Conservation (phyloP, 2,888 invertebrate genomes). For the Biston betularia region DNA sequence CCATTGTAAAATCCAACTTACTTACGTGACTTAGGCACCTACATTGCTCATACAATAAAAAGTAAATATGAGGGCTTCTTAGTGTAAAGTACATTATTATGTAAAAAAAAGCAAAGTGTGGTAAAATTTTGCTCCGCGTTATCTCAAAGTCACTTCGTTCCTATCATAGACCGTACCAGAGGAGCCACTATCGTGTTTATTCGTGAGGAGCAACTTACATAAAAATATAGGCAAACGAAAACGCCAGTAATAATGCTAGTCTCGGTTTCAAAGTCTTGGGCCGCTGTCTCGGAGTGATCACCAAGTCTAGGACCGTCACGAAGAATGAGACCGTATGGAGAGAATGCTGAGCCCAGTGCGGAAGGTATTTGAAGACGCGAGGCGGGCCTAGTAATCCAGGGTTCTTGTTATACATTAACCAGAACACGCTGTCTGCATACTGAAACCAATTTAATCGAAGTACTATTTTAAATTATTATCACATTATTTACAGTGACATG, state of each 20-base stretch:
- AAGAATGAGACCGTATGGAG: constrained; percentile 59
- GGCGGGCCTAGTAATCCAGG: constrained; percentile 52
- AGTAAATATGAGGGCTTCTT: too few relatives aligned
- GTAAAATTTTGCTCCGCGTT: neutral
- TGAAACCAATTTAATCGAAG: constrained; percentile 42
- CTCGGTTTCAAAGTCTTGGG: constrained; percentile 51
- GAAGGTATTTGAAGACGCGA: constrained; percentile 54
- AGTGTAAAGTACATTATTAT: too few relatives aligned
- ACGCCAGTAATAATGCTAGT: constrained; percentile 43
- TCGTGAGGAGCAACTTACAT: constrained; percentile 54
- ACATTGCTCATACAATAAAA: too few relatives aligned
- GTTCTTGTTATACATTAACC: constrained; percentile 53
- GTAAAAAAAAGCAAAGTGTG: too few relatives aligned
- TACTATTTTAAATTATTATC: too few relatives aligned
- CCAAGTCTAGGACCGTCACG: constrained; percentile 52
- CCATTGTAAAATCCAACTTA: too few relatives aligned
- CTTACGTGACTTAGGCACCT: too few relatives aligned
- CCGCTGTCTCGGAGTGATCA: constrained; percentile 56
- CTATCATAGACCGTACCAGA: neutral
- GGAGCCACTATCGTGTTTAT: too few relatives aligned
- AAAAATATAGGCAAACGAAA: constrained; percentile 47
- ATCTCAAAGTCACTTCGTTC: neutral
- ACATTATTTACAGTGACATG: too few relatives aligned
- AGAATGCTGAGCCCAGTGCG: constrained; percentile 62
- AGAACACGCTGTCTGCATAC: constrained; percentile 58